A percentile compares a stretch with the other conserved stretches of the same genome.
These are phyloP conservation scores for Eira barbara DNA, from an alignment of 2,113 vertebrate genomes.

Conservation along the genomic window DNA sequence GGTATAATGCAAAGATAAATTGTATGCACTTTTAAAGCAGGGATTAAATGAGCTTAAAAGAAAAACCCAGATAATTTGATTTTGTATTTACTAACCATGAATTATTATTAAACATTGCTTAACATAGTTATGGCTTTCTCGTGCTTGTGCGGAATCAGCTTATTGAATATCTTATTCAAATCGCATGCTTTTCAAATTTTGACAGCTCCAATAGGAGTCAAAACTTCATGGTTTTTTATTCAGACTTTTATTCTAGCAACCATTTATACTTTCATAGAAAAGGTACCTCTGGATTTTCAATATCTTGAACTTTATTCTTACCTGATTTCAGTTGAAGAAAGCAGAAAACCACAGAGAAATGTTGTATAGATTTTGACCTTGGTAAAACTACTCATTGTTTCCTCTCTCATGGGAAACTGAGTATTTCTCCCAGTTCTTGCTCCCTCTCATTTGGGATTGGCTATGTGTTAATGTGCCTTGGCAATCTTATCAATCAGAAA, in stretches of 20 bases:
- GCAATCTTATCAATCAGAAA: not conserved
- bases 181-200: not conserved
- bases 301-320: conserved; percentile 27
- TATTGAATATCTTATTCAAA: not conserved
- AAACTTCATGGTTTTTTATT: not conserved
- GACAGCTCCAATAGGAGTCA: not conserved
- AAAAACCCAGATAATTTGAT: conserved; percentile 5
- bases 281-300: conserved; percentile 17
- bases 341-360: conserved; percentile 40
- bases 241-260: not conserved
- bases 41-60: not conserved
- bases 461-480: not conserved
- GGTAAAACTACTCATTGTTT: conserved; percentile 8
- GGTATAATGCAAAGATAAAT: not conserved
- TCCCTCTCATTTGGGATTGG: not conserved
- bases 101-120: not conserved
- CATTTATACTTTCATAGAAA: conserved; percentile 35
- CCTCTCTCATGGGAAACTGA: not conserved
- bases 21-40: not conserved
- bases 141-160: not conserved
- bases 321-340: conserved; percentile 48
- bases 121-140: not conserved
- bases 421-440: not conserved
- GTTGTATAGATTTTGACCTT: conserved; percentile 34
- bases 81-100: not conserved